Evolutionary conservation across 1,140 invertebrate genomes (phyloP), one percentile per base, ranked within the genome.

Genomic region (Sinonovacula constricta): DNA sequence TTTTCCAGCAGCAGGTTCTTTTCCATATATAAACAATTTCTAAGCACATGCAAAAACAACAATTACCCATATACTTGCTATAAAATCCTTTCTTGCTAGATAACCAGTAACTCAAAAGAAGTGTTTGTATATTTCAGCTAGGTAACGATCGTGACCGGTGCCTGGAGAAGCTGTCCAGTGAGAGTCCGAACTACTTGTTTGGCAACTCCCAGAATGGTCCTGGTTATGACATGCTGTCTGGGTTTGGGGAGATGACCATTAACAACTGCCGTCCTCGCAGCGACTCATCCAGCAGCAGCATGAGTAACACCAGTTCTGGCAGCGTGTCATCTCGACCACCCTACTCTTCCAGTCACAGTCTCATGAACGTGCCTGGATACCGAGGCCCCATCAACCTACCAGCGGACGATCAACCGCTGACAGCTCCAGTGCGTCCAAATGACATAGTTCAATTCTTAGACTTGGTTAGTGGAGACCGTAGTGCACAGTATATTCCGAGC

Each of bases 181-280:
- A 78, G 54, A 69, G 75, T 39, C 75, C 75, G 1, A 70, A 69
- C 39, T 78, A 78, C 34, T 53, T 78, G 36, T 78, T 69, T 78
- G 66, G 49, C n/a, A 24, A 36, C 4, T 28, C 31, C 24, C 51
- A 66, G 31, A 66, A 67, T 22, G 62, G 70, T 45, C 70, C 51
- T 12, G 26, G 51, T 15, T 49, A 24, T 63, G 75, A 78, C 31
- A 49, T 53, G 22, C 36, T 78, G 7, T 36, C 30, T 59, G 72
- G 65, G 15, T 30, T 76, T 24, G 51, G 57, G 24, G 28, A 65
- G 39, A n/a, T n/a, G 33, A 65, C 51, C 39, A 28, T 24, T 5
- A 59, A 3, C 18, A 63, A 76, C 7, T 30, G 65, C 0, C 34
- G 75, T 10, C 65, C 75, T 18, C 75, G 75, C 22, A 78, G 75